Base-by-base conservation (phyloP, 2,797 vertebrate genomes). In the Malacoctenus gilli region DNA sequence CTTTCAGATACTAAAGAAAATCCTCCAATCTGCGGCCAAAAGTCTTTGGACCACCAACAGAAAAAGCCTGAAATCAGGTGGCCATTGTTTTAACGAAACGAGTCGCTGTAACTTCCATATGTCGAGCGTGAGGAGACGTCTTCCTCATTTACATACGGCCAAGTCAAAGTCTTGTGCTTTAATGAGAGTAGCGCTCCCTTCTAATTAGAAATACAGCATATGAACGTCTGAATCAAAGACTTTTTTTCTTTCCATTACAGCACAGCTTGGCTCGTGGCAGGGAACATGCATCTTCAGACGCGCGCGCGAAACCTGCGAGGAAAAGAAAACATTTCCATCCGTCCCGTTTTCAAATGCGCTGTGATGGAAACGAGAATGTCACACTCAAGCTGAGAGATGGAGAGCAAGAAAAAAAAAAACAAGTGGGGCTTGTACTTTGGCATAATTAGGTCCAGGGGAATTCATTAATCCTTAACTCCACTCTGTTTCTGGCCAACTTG, bases 251-350 rank as follows among this genome's bases (percentile, higher is more conserved):
- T 80, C 82, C 82, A 84, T 84, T 62, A 76, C 56, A 70, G 28
- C 49, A 68, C 44, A 58, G 18, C 55, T 55, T 59, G 74, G 54
- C 60, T 59, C 54, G 36, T 39, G 30, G 52, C 40, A 25, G 28
- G 48, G 56, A 75, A 59, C 62, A 36, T 37, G 30, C 55, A 59
- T 73, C 65, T 78, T 76, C 57, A 79, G 75, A 70, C 59, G 60
- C 39, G 9, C 59, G 58, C 44, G n/a, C n/a, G n/a, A 69, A 83
- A 79, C 72, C 68, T 77, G 68, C 46, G 78, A 72, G 77, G 77
- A 86, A 89, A 88, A 76, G 77, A 86, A 89, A 88, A 76, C 69
- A 74, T 67, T 82, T 77, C 68, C 55, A 55, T 61, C 58, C 68
- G 22, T 54, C 71, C 65, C 53, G 58, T 48, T 59, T 39, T 56